Evolutionary conservation across 1,140 invertebrate species (phyloP).

Genomic region (Caenorhabditis remanei): DNA sequence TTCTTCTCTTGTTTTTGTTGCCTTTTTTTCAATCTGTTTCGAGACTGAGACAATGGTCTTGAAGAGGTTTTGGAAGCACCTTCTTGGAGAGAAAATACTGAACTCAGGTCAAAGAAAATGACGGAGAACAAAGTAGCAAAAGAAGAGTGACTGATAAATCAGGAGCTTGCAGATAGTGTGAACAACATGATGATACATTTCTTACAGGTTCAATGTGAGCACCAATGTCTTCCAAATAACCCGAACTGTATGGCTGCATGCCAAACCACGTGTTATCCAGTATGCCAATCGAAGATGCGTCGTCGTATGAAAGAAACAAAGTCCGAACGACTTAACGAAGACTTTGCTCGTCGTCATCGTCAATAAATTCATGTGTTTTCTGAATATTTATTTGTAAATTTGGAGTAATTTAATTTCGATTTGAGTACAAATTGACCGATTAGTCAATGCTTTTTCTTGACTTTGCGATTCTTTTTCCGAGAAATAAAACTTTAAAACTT

Average conservation of each 20-base stretch:
- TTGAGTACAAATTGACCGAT: not conserved
- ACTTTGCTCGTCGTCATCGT: conserved; percentile 26
- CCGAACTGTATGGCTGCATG: conserved; percentile 61
- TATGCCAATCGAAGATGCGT: conserved; percentile 58
- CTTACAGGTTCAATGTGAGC: conserved; percentile 59
- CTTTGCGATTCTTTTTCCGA: not conserved
- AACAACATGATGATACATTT: not conserved
- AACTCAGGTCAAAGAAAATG: not conserved
- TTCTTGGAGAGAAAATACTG: not conserved
- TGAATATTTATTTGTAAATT: conserved; percentile 16
- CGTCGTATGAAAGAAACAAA: conserved; percentile 48
- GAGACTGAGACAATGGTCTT: not conserved
- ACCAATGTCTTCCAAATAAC: conserved; percentile 54
- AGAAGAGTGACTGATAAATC: not conserved
- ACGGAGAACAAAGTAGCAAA: not conserved
- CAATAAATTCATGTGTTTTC: not conserved
- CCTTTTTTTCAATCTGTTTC: not conserved
- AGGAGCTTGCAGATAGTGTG: not conserved
- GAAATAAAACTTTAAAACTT: not conserved
- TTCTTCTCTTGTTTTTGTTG: not conserved
- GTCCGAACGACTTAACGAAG: not conserved
- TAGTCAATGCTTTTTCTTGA: conserved; percentile 27
- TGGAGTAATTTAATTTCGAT: conserved; percentile 1
- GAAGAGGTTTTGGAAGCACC: conserved; percentile 5
- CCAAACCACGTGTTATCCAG: conserved; percentile 62